Percentiles rank a stretch among this genome's conserved stretches.
Evolutionary conservation across 64 coral and sea anemone species (phyloP).

Genomic region (Porites australiensis): DNA sequence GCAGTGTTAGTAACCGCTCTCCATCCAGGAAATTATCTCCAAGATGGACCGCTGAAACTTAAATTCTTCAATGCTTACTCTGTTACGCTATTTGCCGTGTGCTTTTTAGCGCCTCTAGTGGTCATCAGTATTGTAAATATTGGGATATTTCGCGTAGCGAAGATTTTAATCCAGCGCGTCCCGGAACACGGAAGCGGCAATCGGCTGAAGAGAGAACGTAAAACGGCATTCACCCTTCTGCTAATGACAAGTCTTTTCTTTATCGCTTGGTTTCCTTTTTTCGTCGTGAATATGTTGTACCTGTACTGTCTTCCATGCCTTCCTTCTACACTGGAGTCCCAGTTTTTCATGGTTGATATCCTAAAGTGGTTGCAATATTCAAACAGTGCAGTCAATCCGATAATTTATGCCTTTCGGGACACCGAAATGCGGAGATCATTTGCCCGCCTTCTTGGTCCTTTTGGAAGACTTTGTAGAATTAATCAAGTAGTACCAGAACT

Average conservation of each 20-base stretch:
- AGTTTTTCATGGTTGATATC: constrained; percentile 58
- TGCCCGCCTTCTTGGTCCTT: constrained; percentile 22
- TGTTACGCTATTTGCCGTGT: constrained; percentile 52
- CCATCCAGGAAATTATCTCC: constrained; percentile 21
- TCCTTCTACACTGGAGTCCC: constrained; percentile 1
- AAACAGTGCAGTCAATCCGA: constrained; percentile 83
- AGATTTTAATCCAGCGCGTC: constrained; percentile 43
- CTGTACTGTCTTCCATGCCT: constrained; percentile 51
- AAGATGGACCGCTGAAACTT: constrained; percentile 1
- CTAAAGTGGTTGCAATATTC: constrained; percentile 84
- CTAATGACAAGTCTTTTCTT: constrained; percentile 82
- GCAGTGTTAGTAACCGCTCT: constrained; percentile 41
- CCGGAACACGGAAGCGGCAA: not conserved
- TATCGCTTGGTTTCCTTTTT: constrained; percentile 84
- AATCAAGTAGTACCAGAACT: not conserved
- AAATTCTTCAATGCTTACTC: constrained; percentile 39
- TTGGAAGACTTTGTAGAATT: not conserved
- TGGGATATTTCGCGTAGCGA: constrained; percentile 71
- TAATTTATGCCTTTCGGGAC: constrained; percentile 84
- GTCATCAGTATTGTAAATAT: constrained; percentile 72
- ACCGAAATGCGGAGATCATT: constrained; percentile 85
- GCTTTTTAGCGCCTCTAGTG: constrained; percentile 63
- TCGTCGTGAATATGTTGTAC: constrained; percentile 73
- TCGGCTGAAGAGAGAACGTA: constrained; percentile 54
- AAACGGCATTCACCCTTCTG: constrained; percentile 72